A percentile compares a stretch with the other conserved stretches of the same genome.
Evolutionary conservation across 1,140 invertebrate species (phyloP).

Genomic region (Macrobrachium nipponense): DNA sequence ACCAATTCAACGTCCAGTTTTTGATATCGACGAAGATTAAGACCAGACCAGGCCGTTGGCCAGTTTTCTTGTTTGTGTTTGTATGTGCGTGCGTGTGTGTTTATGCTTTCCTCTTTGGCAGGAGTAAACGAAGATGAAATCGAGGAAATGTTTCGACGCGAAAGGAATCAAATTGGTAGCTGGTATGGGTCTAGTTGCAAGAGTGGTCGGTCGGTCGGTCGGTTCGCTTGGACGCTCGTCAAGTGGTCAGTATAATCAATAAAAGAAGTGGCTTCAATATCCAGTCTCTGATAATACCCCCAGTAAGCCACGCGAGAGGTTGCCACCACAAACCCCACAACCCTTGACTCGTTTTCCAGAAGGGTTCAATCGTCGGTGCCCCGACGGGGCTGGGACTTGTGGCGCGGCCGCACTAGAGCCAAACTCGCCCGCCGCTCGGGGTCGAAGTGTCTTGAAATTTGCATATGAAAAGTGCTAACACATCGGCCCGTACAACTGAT

Average conservation of each 20-base stretch:
- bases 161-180: not conserved
- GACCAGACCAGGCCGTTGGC: no score
- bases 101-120: no score
- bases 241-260: constrained; percentile 25
- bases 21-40: no score
- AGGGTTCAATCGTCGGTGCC: not conserved
- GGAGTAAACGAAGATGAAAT: no score
- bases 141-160: no score
- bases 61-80: no score
- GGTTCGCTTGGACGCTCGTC: constrained; percentile 12
- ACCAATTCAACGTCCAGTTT: no score
- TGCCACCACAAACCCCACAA: constrained; percentile 14
- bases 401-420: constrained; percentile 18
- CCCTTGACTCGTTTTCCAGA: constrained; percentile 4
- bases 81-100: no score
- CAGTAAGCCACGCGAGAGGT: constrained; percentile 24
- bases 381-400: not conserved
- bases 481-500: no score
- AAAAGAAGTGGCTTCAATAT: constrained; percentile 25
- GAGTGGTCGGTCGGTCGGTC: not conserved
- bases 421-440: not conserved
- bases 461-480: no score
- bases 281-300: constrained; percentile 21
- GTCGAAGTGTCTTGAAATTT: no score
- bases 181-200: not conserved